A percentile compares a stretch with the other conserved stretches of the same genome.
Evolutionary conservation across 1,140 invertebrate genomes (phyloP).

Genomic region (Anastrepha obliqua): DNA sequence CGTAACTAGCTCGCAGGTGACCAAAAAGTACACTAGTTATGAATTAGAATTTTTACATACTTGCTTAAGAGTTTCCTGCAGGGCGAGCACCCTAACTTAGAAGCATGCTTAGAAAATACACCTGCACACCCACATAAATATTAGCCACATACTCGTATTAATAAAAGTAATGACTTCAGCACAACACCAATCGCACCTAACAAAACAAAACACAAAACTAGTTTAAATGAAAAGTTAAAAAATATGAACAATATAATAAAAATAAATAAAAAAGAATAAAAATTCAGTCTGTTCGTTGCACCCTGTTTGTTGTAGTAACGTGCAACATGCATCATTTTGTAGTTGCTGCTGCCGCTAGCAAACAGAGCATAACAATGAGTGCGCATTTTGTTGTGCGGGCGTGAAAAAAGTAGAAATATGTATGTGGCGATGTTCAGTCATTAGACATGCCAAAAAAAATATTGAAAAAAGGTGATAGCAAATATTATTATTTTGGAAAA

Average conservation of each 20-base stretch:
- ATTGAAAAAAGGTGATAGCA: neutral
- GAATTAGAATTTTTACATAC: too few species aligned
- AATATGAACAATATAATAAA: neutral
- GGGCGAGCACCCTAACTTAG: neutral
- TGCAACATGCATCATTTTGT: slow-evolving; percentile 43
- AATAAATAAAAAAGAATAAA: neutral
- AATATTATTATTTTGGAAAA: neutral
- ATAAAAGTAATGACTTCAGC: neutral
- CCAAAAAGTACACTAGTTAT: too few species aligned
- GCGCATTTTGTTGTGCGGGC: slow-evolving; percentile 7
- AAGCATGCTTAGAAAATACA: neutral
- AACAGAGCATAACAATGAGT: slow-evolving; percentile 32
- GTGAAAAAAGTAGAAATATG: neutral
- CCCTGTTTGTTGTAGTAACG: slow-evolving; percentile 13
- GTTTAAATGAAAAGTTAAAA: neutral
- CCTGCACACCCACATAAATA: too few species aligned
- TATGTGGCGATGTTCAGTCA: too few species aligned
- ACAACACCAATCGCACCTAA: neutral
- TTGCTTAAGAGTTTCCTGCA: neutral
- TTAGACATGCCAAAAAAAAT: too few species aligned
- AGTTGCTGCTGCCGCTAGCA: neutral
- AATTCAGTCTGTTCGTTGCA: neutral
- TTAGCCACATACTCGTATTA: neutral
- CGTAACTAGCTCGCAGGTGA: too few species aligned
- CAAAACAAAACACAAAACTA: neutral